Evolutionary conservation across 2,797 vertebrate species (phyloP).

Genomic region (Threskiornis aethiopicus): DNA sequence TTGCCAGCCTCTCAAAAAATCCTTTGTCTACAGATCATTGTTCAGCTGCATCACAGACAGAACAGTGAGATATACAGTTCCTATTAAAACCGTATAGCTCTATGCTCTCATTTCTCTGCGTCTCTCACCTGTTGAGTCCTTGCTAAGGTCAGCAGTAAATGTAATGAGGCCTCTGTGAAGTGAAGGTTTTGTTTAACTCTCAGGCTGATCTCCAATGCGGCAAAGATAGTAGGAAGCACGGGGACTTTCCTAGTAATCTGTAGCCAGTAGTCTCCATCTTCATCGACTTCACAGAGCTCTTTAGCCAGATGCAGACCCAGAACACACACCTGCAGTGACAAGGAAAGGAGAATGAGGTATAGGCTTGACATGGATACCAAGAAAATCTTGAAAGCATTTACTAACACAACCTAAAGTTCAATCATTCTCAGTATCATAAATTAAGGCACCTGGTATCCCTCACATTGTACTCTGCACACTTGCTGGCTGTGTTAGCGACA

Average conservation of each 20-base stretch:
- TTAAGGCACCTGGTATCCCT: background rate
- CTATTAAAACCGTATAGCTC: background rate
- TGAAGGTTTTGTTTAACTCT: constrained; percentile 93
- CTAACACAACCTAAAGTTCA: background rate
- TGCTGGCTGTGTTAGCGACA: background rate
- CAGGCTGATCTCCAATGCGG: constrained; percentile 91
- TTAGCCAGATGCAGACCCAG: constrained; percentile 93
- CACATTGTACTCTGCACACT: background rate
- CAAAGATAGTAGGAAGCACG: constrained; percentile 88
- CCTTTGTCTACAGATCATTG: background rate
- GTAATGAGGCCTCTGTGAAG: constrained; percentile 92
- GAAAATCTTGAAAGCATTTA: background rate
- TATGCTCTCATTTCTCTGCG: background rate
- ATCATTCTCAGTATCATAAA: background rate
- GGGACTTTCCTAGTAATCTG: constrained; percentile 90
- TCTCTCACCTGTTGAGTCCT: constrained; percentile 88
- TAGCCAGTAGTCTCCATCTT: constrained; percentile 92
- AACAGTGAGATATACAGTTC: background rate
- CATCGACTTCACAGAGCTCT: constrained; percentile 92
- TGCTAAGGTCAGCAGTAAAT: constrained; percentile 92
- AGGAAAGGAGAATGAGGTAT: background rate
- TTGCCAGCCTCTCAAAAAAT: background rate
- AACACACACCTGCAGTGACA: constrained; percentile 87
- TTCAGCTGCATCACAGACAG: background rate
- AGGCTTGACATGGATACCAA: background rate